Evolutionary conservation across 2,113 vertebrate genomes (phyloP).

Genomic region (Acanthochromis polyacanthus): DNA sequence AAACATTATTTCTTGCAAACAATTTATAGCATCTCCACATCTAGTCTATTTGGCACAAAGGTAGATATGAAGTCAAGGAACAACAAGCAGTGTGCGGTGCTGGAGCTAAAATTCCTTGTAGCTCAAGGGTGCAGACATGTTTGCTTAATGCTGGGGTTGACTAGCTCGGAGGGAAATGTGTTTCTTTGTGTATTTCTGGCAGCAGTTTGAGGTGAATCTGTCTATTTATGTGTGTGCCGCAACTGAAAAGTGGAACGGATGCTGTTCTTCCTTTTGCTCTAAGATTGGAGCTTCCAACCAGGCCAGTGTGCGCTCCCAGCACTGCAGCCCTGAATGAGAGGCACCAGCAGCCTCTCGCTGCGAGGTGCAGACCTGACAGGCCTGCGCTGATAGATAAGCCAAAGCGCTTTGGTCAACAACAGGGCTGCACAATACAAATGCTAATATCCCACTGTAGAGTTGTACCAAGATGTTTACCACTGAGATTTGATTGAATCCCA

Average conservation of each 20-base stretch:
- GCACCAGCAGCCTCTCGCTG: slow-evolving; percentile 50
- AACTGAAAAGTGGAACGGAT: slow-evolving; percentile 31
- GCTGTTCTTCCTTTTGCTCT: slow-evolving; percentile 53
- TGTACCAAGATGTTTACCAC: slow-evolving; percentile 54
- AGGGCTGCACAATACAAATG: slow-evolving; percentile 67
- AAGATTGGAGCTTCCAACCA: slow-evolving; percentile 52
- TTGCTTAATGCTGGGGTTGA: slow-evolving; percentile 3
- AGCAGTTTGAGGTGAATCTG: slow-evolving; percentile 39
- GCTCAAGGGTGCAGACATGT: slow-evolving; percentile 28
- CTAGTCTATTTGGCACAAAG: neutral
- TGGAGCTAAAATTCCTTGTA: neutral
- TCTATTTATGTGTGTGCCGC: slow-evolving; percentile 26
- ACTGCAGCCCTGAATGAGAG: slow-evolving; percentile 63
- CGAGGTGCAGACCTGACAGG: slow-evolving; percentile 67
- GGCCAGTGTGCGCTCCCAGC: slow-evolving; percentile 48
- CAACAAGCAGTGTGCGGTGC: neutral
- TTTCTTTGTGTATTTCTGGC: slow-evolving; percentile 46
- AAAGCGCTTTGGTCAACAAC: slow-evolving; percentile 60
- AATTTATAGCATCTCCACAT: neutral
- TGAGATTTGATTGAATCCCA: slow-evolving; percentile 68
- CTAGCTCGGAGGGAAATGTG: slow-evolving; percentile 44
- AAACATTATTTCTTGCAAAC: neutral
- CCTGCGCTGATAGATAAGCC: slow-evolving; percentile 74
- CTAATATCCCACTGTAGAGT: slow-evolving; percentile 64
- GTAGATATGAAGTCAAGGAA: neutral